Evolutionary conservation across 2,113 vertebrate species (phyloP), one percentile per base, ranked within the genome.

Genomic region (Montifringilla adamsi): DNA sequence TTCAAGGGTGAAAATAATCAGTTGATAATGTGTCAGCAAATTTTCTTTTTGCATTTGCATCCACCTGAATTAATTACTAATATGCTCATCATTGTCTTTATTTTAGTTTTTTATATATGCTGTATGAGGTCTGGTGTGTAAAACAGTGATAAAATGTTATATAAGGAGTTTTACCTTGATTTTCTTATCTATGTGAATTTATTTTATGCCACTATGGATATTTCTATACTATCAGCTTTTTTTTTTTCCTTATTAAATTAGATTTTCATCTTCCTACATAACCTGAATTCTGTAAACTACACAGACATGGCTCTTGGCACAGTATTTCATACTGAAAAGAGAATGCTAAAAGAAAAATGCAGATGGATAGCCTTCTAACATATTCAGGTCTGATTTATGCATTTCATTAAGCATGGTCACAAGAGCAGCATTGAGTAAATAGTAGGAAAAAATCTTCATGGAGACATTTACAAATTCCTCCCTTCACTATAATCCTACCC

Each of bases 331-430:
- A 74, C 20, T 88, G 74, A 90, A 50, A 94, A 76, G 85, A 77
- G 37, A 96, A 31, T 83, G 44, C 72, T 93, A 68, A 85, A 95
- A 87, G 77, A 96, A 46, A 96, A 95, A 82, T 67, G 44, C 31
- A 93, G 39, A 80, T 95, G 85, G 72, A 86, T 37, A 86, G 70
- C 64, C n/a, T 94, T 63, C 87, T 94, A 84, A 96, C 95, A 92
- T 96, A 94, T 77, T 95, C 53, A 62, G 33, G 52, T 93, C 50
- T 90, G 72, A 97, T 97, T 97, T 94, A 87, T 72, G 27, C 66
- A 75, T 95, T 93, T 95, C 44, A 77, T 56, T 94, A 93, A 90
- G 94, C 49, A 83, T 28, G 49, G 77, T 72, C 81, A 87, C 49
- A 86, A 86, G 50, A 92, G 74, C 53, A 90, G 82, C 92, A 70